A percentile compares a stretch with the other conserved stretches of the same genome.
These are phyloP conservation scores for Entelurus aequoreus DNA, from an alignment of 2,113 vertebrate species.

Conservation along the genomic window DNA sequence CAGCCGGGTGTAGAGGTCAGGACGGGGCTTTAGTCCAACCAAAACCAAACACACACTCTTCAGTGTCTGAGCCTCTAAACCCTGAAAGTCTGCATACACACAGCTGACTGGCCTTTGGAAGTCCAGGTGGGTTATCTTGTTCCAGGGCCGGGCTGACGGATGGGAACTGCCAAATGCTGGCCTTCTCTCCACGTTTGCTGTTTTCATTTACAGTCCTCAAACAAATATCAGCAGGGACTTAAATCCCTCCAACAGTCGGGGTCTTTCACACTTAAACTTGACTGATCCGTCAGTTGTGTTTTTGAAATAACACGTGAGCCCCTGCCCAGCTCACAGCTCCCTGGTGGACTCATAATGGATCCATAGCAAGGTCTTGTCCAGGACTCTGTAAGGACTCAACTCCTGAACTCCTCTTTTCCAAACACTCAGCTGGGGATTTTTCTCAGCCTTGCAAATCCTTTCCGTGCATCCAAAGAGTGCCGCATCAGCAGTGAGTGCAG, in stretches of 20 bases:
- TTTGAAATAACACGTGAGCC: neutral
- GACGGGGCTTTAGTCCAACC: slow-evolving; percentile 35
- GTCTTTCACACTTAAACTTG: neutral
- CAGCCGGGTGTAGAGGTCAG: slow-evolving; percentile 29
- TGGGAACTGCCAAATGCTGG: slow-evolving; percentile 38
- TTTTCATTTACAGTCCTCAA: slow-evolving; percentile 42
- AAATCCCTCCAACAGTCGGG: neutral
- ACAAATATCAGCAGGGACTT: slow-evolving; percentile 33
- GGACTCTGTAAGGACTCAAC: too few species aligned
- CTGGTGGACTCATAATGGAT: too few species aligned
- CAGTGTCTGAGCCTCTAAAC: slow-evolving; percentile 33
- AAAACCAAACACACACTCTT: slow-evolving; percentile 55
- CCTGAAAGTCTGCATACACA: slow-evolving; percentile 13
- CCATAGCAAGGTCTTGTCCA: too few species aligned
- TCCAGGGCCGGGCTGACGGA: slow-evolving; percentile 28
- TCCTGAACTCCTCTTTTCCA: slow-evolving; percentile 21
- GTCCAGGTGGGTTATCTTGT: slow-evolving; percentile 57
- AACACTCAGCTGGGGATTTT: slow-evolving; percentile 13
- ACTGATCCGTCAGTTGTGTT: neutral
- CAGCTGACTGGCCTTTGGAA: slow-evolving; percentile 53
- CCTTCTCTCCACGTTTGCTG: slow-evolving; percentile 29
- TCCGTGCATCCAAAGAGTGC: slow-evolving; percentile 36
- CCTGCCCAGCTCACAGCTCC: too few species aligned
- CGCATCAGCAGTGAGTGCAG: slow-evolving; percentile 46
- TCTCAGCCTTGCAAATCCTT: slow-evolving; percentile 17